Evolutionary conservation across 2,113 vertebrate genomes (phyloP).

Genomic region (Serilophus lunatus): DNA sequence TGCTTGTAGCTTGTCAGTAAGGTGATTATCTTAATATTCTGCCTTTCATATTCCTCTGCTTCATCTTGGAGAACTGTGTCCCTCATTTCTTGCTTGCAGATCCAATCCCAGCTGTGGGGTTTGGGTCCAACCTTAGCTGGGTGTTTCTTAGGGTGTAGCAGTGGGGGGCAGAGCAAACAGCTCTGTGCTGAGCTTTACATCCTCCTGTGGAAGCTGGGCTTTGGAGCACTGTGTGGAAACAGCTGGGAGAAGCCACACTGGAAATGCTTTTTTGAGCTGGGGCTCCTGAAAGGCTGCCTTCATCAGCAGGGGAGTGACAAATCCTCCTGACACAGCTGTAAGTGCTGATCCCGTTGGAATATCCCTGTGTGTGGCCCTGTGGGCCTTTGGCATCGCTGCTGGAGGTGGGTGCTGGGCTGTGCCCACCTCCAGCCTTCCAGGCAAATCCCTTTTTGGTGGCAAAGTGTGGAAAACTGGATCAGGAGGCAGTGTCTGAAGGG

Average conservation of each 20-base stretch:
- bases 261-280: not conserved
- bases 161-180: not conserved
- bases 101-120: not conserved
- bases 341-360: fast-evolving
- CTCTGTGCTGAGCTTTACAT: not conserved
- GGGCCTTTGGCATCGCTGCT: fast-evolving
- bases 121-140: not conserved
- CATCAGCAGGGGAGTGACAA: not conserved
- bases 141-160: not conserved
- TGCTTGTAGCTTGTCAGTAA: not conserved
- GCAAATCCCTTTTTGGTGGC: not conserved
- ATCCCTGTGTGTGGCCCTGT: fast-evolving
- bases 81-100: fast-evolving
- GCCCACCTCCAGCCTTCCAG: not conserved
- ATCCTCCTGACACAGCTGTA: not conserved
- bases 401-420: not conserved
- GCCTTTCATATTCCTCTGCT: not conserved
- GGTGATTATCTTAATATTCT: not conserved
- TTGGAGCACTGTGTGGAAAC: not conserved
- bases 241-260: not conserved
- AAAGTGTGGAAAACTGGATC: not conserved
- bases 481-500: not conserved
- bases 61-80: fast-evolving
- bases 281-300: not conserved
- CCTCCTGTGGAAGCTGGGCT: not conserved